Conservation (phyloP, 1,140 invertebrate species). For the Tetragonula clypearis region DNA sequence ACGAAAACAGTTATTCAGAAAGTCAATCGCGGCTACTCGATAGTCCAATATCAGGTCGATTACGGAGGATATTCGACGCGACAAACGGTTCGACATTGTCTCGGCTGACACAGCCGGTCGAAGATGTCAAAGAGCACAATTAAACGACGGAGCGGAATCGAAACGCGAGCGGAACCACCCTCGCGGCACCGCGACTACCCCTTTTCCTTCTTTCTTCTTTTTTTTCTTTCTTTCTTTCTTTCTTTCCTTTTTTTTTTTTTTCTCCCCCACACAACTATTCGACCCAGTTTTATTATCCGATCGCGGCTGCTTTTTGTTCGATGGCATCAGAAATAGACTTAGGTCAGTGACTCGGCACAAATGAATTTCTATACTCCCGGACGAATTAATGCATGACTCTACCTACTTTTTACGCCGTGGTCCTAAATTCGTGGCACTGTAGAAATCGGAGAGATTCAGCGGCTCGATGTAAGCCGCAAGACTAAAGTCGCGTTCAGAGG, state of each 20-base stretch:
- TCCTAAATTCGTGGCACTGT: neutral
- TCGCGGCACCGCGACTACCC: neutral
- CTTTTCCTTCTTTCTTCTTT: neutral
- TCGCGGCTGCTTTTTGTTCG: constrained; percentile 8
- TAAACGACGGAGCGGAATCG: neutral
- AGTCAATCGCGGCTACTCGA: neutral
- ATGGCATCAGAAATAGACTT: constrained; percentile 30
- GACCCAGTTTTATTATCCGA: constrained; percentile 35
- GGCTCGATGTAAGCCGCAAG: neutral
- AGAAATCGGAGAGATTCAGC: no score
- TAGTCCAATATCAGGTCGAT: constrained; percentile 21
- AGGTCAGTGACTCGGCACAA: constrained; percentile 7
- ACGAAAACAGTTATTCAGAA: constrained; percentile 14
- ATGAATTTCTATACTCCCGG: constrained; percentile 12
- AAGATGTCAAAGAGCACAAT: constrained; percentile 17
- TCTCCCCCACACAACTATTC: constrained; percentile 9
- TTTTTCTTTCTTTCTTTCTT: no score
- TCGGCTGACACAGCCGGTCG: no score
- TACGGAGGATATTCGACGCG: neutral
- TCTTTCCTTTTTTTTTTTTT: neutral
- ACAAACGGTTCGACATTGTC: neutral
- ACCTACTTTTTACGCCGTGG: neutral
- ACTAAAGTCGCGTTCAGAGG: neutral
- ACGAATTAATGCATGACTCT: constrained; percentile 20
- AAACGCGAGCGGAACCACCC: neutral